Conservation (phyloP, 2,797 vertebrate genomes). For the Diglossa cyanea region DNA sequence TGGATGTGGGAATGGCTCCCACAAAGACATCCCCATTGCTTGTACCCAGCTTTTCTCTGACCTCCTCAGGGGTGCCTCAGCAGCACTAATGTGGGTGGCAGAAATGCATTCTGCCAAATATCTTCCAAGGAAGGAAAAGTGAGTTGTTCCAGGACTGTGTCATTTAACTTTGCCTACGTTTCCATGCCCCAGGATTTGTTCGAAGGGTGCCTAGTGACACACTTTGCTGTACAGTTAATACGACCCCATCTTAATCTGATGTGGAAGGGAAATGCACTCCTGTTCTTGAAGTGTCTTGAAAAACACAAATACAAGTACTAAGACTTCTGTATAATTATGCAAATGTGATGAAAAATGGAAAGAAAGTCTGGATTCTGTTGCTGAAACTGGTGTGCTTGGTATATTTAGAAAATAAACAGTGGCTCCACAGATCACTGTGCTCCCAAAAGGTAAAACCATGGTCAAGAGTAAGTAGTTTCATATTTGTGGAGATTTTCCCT, state of each 20-base stretch:
- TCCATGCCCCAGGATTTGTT: neutral
- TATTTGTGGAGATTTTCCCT: neutral
- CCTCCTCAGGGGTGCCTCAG: neutral
- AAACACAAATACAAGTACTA: neutral
- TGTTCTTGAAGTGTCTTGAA: neutral
- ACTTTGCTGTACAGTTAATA: neutral
- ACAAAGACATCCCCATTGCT: neutral
- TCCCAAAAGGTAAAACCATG: neutral
- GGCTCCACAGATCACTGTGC: neutral
- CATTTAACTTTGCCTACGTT: rapidly evolving
- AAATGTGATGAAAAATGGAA: neutral
- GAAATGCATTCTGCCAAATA: neutral
- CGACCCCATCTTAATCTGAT: neutral
- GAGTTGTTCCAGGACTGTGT: neutral
- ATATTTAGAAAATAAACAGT: neutral
- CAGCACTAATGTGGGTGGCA: neutral
- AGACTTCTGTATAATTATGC: neutral
- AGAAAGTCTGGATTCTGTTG: neutral
- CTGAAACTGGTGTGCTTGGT: neutral
- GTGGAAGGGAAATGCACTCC: neutral
- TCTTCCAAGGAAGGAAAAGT: neutral
- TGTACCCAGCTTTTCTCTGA: neutral
- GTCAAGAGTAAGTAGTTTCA: neutral
- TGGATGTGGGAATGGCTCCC: neutral
- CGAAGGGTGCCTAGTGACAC: neutral